Percentiles rank a stretch among this genome's conserved stretches.
These are phyloP conservation scores for Eutolmus rufibarbis DNA, from an alignment of 2,888 invertebrate species.

Conservation along the genomic window DNA sequence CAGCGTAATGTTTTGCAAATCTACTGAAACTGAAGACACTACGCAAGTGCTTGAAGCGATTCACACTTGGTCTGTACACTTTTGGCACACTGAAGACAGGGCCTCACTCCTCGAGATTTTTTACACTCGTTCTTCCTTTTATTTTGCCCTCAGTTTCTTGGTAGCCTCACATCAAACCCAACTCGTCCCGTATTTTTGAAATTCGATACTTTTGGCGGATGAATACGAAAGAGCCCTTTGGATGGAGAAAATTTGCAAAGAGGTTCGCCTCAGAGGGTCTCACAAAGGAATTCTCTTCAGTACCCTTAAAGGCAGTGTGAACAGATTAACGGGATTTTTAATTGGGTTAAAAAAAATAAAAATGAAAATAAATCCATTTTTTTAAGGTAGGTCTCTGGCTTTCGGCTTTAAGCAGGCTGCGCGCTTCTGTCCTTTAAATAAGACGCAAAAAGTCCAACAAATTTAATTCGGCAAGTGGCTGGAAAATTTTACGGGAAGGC, in stretches of 20 bases:
- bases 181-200: not conserved
- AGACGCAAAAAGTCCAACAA: not conserved
- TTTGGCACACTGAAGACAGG: not conserved
- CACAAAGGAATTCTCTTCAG: not conserved
- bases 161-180: not conserved
- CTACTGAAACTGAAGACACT: not conserved
- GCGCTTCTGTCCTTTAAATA: not conserved
- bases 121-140: not conserved
- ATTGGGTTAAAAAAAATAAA: not conserved
- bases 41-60: not conserved
- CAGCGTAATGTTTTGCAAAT: conserved; percentile 2
- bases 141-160: not conserved
- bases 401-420: not conserved
- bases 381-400: not conserved
- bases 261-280: not conserved
- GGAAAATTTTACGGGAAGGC: not conserved
- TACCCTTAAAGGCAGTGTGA: not conserved
- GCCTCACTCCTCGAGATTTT: not conserved
- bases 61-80: not conserved
- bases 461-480: not conserved
- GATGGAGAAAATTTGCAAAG: not conserved
- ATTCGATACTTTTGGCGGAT: conserved; percentile 7
- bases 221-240: not conserved
- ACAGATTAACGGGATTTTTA: conserved; percentile 21
- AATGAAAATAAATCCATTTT: not conserved